A percentile compares a stretch with the other conserved stretches of the same genome.
Conservation (phyloP, 1,140 invertebrate species). For the Apolygus lucorum region DNA sequence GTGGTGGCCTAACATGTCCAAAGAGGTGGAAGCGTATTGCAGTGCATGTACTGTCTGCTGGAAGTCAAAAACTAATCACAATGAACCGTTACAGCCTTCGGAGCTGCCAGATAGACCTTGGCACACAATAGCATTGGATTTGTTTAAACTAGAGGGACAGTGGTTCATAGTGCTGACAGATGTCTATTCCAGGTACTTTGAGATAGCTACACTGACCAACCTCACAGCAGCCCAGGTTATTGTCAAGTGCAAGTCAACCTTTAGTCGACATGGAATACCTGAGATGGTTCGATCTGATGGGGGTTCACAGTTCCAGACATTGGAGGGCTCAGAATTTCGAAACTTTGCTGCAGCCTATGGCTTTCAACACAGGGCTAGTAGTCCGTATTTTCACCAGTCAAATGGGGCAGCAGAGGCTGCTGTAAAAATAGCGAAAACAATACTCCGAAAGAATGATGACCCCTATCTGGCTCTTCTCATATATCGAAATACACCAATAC, state of each 20-base stretch:
- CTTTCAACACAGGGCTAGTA: neutral
- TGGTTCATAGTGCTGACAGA: neutral
- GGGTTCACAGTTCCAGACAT: too few relatives aligned
- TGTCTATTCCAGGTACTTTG: conserved; percentile 1
- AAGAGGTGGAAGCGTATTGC: neutral
- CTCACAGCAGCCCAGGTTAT: neutral
- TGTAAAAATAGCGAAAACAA: too few relatives aligned
- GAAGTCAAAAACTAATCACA: neutral
- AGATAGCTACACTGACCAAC: neutral
- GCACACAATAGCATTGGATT: neutral
- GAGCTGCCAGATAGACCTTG: neutral
- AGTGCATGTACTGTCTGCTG: neutral
- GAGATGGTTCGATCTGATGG: neutral
- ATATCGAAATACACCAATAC: too few relatives aligned
- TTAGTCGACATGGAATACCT: neutral
- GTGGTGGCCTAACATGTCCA: neutral
- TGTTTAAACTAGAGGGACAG: neutral
- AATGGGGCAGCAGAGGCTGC: too few relatives aligned
- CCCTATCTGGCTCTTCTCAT: too few relatives aligned
- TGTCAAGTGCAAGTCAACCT: neutral
- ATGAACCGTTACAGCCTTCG: neutral
- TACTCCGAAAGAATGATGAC: too few relatives aligned
- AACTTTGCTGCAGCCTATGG: neutral
- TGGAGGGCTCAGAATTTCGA: neutral
- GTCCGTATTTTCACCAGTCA: too few relatives aligned